These are phyloP conservation scores for Apostichopus leukothele DNA, from an alignment of 53 echinoderm and acorn worm species.

Conservation along the genomic window DNA sequence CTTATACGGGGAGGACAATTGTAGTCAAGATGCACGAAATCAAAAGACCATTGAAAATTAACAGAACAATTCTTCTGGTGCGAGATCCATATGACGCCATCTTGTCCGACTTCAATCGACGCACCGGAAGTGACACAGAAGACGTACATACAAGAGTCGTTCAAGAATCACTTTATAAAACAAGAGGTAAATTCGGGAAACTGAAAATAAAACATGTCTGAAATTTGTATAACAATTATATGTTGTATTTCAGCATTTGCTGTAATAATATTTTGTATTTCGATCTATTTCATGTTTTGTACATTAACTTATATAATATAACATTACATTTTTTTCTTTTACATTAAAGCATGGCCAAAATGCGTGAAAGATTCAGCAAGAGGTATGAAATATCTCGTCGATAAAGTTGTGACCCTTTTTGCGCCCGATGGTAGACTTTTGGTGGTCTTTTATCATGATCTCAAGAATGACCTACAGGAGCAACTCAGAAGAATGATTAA, in stretches of 20 bases:
- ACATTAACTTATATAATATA: no score
- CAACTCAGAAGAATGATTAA: background rate
- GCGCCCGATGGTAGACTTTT: background rate
- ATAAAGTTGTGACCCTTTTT: background rate
- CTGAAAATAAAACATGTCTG: no score
- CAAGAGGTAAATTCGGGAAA: background rate
- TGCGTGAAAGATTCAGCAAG: background rate
- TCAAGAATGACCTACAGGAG: background rate
- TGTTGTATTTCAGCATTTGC: no score
- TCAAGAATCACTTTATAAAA: background rate
- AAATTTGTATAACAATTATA: no score
- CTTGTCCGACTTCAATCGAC: conserved; percentile 66
- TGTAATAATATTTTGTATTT: no score
- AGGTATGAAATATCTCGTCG: background rate
- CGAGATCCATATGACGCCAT: conserved; percentile 70
- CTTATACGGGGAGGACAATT: conserved; percentile 66
- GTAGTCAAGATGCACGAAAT: conserved; percentile 68
- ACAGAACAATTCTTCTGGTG: conserved; percentile 52
- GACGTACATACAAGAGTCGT: background rate
- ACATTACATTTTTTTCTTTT: background rate
- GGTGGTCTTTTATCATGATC: background rate
- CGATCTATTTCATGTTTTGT: no score
- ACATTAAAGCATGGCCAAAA: background rate
- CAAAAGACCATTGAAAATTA: conserved; percentile 47
- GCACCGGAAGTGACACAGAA: conserved; percentile 62